Evolutionary conservation across 2,113 vertebrate genomes (phyloP).

Genomic region (Campylomormyrus numenius): DNA sequence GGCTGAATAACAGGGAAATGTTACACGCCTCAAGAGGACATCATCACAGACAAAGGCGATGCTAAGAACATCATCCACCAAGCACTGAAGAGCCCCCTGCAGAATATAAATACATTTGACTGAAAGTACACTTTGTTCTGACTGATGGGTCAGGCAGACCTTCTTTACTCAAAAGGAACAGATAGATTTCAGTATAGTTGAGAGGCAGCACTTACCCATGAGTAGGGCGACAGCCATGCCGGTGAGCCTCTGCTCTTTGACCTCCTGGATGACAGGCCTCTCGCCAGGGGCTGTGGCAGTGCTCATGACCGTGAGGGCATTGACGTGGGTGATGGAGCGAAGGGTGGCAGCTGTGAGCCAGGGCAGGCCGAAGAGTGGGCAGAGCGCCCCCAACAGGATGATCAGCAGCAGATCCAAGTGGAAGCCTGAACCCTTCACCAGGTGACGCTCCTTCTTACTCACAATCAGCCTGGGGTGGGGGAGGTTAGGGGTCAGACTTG

Average conservation of each 20-base stretch:
- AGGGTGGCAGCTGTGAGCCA: slow-evolving; percentile 94
- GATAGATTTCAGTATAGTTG: background rate
- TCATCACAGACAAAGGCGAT: background rate
- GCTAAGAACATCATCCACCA: background rate
- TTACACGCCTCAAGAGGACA: background rate
- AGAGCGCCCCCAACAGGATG: slow-evolving; percentile 80
- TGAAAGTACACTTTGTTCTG: background rate
- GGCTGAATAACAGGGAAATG: background rate
- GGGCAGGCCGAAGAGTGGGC: slow-evolving; percentile 86
- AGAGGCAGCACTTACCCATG: slow-evolving; percentile 70
- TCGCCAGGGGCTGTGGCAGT: slow-evolving; percentile 88
- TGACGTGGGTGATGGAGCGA: slow-evolving; percentile 90
- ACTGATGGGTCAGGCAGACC: background rate
- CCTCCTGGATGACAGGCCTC: slow-evolving; percentile 88
- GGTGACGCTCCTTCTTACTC: slow-evolving; percentile 85
- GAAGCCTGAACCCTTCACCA: slow-evolving; percentile 92
- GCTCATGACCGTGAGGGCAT: slow-evolving; percentile 93
- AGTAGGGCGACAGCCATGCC: slow-evolving; percentile 82
- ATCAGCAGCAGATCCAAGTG: slow-evolving; percentile 93
- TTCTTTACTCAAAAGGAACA: background rate
- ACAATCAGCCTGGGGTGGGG: slow-evolving; percentile 74
- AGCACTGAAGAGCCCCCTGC: background rate
- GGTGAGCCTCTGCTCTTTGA: slow-evolving; percentile 92
- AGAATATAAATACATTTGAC: background rate
- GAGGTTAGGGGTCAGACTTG: background rate